Evolutionary conservation across 2,113 vertebrate species (phyloP).

Genomic region (Sinocyclocheilus grahami): DNA sequence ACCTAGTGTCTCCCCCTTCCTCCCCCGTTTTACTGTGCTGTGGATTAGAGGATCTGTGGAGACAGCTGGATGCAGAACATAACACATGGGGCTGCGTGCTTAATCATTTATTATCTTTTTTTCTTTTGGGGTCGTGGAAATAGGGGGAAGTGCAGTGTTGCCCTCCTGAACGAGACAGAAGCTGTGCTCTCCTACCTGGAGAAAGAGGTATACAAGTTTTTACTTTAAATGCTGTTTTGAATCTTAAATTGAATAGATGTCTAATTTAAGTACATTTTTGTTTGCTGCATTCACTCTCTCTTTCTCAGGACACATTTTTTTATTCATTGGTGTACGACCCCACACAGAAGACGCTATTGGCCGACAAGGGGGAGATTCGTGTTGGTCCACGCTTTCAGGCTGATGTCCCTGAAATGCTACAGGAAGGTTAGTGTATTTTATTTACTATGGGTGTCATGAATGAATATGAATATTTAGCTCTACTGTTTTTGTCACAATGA

Average conservation of each 20-base stretch:
- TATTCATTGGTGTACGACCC: constrained; percentile 97
- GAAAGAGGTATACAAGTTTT: constrained; percentile 84
- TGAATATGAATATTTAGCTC: background rate
- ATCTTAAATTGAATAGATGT: background rate
- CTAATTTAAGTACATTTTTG: background rate
- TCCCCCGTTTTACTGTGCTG: background rate
- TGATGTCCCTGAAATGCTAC: constrained; percentile 95
- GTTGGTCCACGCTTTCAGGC: constrained; percentile 97
- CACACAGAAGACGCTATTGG: constrained; percentile 93
- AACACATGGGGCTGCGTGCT: constrained; percentile 16
- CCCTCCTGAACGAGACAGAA: constrained; percentile 95
- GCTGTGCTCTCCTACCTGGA: constrained; percentile 93
- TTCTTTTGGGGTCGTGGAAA: background rate
- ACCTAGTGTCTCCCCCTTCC: constrained; percentile 42
- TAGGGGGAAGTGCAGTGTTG: constrained; percentile 96
- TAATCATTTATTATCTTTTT: constrained; percentile 18
- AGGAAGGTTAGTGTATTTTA: constrained; percentile 80
- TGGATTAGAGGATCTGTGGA: constrained; percentile 6
- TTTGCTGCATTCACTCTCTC: background rate
- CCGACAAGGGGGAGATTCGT: constrained; percentile 96
- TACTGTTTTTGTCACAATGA: background rate
- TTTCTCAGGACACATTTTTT: constrained; percentile 91
- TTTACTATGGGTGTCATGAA: background rate
- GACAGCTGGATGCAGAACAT: constrained; percentile 16
- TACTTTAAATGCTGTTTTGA: background rate